Base-by-base conservation (phyloP, 2,888 invertebrate species). In the Iselma pallidipennis region DNA sequence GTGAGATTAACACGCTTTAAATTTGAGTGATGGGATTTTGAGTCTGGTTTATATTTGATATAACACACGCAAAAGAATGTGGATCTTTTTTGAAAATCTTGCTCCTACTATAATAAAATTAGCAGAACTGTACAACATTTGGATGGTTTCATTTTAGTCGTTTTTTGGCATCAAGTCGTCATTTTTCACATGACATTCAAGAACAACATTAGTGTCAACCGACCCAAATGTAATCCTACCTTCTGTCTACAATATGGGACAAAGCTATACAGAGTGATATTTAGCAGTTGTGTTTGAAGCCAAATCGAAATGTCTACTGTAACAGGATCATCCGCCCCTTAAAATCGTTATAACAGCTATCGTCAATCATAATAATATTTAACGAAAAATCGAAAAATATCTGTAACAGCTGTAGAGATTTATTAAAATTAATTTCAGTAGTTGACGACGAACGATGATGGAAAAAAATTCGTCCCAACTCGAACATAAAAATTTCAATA, bases 11-110 rank as follows among this genome's bases (percentile, higher is more conserved):
- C 45, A 45, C 45, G 45, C 45, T 45, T 45, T 45, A 45, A 45
- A 45, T 45, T 45, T 45, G 45, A 45, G 45, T 45, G 45, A 45
- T 45, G 45, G 45, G 45, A 45, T 45, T 45, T 45, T 45, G n/a
- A 21, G 45, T 45, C 45, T 45, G 45, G 45, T 45, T 45, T 45
- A 21, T 21, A 21, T 45, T 45, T 12, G 21, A 45, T 45, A n/a
- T n/a, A n/a, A n/a, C n/a, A n/a, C n/a, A n/a, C n/a, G n/a, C n/a
- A n/a, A n/a, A n/a, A n/a, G n/a, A n/a, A n/a, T n/a, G n/a, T n/a
- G n/a, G n/a, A n/a, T n/a, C n/a, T n/a, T n/a, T n/a, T n/a, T n/a
- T n/a, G n/a, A n/a, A n/a, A n/a, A n/a, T n/a, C n/a, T n/a, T n/a
- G n/a, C n/a, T n/a, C n/a, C n/a, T n/a, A n/a, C n/a, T n/a, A n/a